These are phyloP conservation scores for Rhopilema esculentum DNA, from an alignment of 30 jellyfish, hydroid and myxozoan species.

Conservation along the genomic window DNA sequence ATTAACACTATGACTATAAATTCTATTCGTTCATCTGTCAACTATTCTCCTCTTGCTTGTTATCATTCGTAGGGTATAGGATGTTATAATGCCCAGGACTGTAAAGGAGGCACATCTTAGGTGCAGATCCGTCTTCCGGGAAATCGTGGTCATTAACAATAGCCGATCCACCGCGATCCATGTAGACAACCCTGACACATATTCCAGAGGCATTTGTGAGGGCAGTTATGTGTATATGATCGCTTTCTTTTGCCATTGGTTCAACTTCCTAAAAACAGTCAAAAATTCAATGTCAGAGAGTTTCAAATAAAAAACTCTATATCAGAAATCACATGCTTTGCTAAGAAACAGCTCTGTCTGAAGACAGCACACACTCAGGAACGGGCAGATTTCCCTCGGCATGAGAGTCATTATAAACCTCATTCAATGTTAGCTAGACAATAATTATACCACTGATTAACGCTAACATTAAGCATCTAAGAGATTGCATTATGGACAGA, in stretches of 20 bases:
- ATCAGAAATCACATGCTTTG: no score
- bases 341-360: no score
- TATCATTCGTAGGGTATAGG: conserved; percentile 62
- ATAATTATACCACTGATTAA: no score
- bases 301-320: no score
- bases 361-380: no score
- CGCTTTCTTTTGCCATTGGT: conserved; percentile 99
- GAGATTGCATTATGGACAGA: no score
- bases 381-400: no score
- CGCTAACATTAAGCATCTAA: no score
- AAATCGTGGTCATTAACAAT: conserved; percentile 85
- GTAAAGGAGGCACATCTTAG: conserved; percentile 74
- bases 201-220: conserved; percentile 74
- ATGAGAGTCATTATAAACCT: no score
- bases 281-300: no score
- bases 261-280: conserved; percentile 92
- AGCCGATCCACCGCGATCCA: conserved; percentile 93
- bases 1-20: not conserved
- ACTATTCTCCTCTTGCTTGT: not conserved
- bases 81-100: conserved; percentile 98
- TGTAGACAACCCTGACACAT: conserved; percentile 86
- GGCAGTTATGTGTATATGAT: conserved; percentile 93
- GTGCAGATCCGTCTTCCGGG: conserved; percentile 95
- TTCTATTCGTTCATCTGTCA: not conserved
- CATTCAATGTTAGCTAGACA: no score